Conservation (phyloP, 2,797 vertebrate genomes). For the Coccyzus lansbergi region DNA sequence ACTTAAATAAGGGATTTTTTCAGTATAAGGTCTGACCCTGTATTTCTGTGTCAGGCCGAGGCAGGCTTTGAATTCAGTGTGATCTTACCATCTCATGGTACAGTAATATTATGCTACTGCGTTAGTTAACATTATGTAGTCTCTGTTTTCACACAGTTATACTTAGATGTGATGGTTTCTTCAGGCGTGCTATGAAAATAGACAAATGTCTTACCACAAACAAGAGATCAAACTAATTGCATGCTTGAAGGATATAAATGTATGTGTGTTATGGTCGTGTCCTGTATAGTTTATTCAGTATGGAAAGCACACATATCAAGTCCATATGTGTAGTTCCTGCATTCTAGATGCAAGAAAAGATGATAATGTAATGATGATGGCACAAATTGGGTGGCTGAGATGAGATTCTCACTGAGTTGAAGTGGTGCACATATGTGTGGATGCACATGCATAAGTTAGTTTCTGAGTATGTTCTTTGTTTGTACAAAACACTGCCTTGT, state of each 20-base stretch:
- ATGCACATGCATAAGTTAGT: background rate
- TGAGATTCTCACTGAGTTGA: background rate
- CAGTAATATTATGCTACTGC: background rate
- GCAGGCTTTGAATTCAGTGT: background rate
- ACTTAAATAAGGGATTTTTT: background rate
- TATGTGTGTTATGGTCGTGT: background rate
- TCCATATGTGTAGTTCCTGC: background rate
- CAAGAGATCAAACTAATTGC: background rate
- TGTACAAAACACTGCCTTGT: background rate
- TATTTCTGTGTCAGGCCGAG: background rate
- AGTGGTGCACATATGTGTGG: accelerated
- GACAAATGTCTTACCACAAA: background rate
- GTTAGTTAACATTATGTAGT: background rate
- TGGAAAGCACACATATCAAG: background rate
- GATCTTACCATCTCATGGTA: background rate
- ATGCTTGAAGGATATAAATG: background rate
- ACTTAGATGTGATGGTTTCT: background rate
- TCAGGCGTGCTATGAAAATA: background rate
- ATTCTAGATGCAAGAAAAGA: background rate
- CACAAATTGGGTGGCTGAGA: background rate
- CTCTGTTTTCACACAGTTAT: background rate
- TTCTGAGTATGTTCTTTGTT: background rate
- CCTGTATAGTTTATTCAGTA: background rate
- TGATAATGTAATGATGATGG: background rate
- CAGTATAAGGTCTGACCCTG: background rate